Percentiles rank a stretch among this genome's conserved stretches.
Conservation (phyloP, 2,797 vertebrate species). For the Dipus sagitta region DNA sequence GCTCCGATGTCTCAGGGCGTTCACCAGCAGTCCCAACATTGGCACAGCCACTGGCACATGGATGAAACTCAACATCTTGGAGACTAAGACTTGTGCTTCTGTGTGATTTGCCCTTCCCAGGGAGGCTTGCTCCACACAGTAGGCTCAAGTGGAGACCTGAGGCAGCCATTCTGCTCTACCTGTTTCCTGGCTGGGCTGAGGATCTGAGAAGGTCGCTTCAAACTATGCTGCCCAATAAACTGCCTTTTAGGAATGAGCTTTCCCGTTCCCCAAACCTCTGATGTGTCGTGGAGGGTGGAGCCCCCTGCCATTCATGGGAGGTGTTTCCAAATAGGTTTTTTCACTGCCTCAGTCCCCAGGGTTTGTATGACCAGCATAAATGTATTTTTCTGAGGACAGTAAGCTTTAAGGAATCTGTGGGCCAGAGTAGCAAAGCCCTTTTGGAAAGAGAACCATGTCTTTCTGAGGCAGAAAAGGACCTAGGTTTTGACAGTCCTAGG, state of each 20-base stretch:
- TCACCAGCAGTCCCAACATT: not conserved
- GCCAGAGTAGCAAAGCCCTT: not conserved
- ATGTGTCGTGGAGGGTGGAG: not conserved
- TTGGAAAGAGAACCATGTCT: not conserved
- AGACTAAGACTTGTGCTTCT: not conserved
- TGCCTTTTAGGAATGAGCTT: constrained; percentile 55
- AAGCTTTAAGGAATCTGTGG: not conserved
- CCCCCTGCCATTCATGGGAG: not conserved
- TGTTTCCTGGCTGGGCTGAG: not conserved
- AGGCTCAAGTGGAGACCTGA: not conserved
- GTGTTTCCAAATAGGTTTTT: not conserved
- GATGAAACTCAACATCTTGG: not conserved
- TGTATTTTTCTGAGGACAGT: not conserved
- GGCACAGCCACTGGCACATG: not conserved
- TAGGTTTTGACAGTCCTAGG: not conserved
- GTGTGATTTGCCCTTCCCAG: not conserved
- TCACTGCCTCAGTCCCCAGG: not conserved
- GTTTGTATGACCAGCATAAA: not conserved
- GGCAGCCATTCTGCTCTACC: not conserved
- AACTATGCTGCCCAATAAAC: constrained; percentile 75
- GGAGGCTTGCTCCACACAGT: not conserved
- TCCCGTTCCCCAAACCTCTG: not conserved
- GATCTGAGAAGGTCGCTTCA: constrained; percentile 12
- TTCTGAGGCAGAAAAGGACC: not conserved
- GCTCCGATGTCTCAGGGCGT: not conserved